Percentiles rank a stretch among this genome's conserved stretches.
Conservation (phyloP, 1,140 invertebrate genomes). For the Coptotermes formosanus region DNA sequence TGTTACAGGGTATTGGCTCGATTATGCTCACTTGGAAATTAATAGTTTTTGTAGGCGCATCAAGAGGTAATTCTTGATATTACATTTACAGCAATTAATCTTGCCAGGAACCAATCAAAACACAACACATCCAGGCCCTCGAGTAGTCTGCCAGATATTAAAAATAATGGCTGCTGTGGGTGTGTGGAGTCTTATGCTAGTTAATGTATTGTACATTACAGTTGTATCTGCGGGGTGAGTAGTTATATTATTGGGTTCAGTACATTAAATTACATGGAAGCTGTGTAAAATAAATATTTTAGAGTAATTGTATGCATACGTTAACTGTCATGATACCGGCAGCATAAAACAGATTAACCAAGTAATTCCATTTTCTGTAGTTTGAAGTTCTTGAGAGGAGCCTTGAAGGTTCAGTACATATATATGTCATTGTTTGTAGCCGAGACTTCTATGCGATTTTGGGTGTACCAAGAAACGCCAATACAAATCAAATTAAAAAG, state of each 20-base stretch:
- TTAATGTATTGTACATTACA: background rate
- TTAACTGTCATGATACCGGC: no score
- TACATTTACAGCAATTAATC: background rate
- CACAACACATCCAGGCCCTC: background rate
- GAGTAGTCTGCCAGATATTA: background rate
- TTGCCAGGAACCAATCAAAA: background rate
- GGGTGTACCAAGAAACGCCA: conserved; percentile 78
- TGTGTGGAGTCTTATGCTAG: background rate
- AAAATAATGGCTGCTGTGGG: background rate
- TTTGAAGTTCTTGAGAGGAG: no score
- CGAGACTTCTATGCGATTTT: conserved; percentile 97
- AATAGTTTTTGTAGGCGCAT: no score
- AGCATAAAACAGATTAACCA: no score
- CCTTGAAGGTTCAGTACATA: no score
- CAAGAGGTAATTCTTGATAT: background rate
- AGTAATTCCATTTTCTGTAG: no score
- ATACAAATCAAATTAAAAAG: conserved; percentile 94
- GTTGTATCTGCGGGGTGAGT: background rate
- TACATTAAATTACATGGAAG: background rate
- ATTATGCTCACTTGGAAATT: no score
- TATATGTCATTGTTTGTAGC: conserved; percentile 49
- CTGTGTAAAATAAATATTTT: no score
- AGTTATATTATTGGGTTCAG: background rate
- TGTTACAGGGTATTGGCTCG: no score
- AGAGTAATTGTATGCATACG: no score